Conservation (phyloP, 2,797 vertebrate species). For the Garrulus glandarius region DNA sequence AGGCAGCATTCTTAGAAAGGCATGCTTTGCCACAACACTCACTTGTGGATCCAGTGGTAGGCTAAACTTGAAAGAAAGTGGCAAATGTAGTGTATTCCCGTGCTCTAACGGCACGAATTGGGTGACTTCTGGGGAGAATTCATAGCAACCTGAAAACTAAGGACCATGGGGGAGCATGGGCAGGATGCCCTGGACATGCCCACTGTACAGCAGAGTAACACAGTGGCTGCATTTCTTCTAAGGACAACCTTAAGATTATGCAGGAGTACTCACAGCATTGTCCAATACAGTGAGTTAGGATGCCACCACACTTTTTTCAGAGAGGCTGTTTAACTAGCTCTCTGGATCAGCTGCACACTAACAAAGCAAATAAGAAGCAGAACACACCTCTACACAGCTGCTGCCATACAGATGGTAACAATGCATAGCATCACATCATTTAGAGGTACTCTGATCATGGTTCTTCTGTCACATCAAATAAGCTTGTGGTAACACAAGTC, state of each 20-base stretch:
- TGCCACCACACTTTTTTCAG: neutral
- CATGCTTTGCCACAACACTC: neutral
- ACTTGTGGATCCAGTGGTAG: neutral
- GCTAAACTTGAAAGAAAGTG: neutral
- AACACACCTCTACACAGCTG: neutral
- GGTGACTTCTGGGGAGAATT: neutral
- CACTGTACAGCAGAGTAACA: neutral
- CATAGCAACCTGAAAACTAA: neutral
- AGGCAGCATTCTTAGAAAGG: neutral
- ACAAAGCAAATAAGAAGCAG: neutral
- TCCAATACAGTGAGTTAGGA: neutral
- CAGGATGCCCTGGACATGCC: neutral
- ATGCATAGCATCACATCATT: neutral
- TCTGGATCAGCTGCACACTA: neutral
- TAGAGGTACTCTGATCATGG: neutral
- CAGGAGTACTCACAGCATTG: neutral
- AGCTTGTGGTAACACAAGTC: fast-evolving
- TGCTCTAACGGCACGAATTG: fast-evolving
- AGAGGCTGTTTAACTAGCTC: neutral
- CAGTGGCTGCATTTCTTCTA: neutral
- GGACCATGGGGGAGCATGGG: fast-evolving
- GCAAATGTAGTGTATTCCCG: neutral
- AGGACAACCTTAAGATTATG: neutral
- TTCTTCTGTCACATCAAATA: neutral
- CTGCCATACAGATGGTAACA: neutral